A percentile compares a stretch with the other conserved stretches of the same genome.
Conservation (phyloP, 2,797 vertebrate genomes). For the Orientallactaga sibirica region DNA sequence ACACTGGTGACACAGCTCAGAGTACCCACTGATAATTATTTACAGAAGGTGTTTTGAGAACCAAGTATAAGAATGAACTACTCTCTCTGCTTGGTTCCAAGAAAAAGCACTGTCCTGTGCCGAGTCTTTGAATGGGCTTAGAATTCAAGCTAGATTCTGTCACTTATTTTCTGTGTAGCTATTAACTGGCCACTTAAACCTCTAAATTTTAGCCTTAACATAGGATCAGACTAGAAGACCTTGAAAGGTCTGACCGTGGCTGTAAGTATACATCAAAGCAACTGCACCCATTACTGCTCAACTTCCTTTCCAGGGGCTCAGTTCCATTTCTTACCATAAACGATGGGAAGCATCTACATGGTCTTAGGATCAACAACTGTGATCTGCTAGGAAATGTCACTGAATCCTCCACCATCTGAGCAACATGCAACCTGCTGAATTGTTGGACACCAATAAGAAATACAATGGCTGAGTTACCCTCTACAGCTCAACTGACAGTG, state of each 20-base stretch:
- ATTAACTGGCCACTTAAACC: not conserved
- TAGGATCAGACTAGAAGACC: not conserved
- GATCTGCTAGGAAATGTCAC: conserved; percentile 47
- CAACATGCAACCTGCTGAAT: not conserved
- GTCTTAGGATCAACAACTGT: conserved; percentile 25
- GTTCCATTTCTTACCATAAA: not conserved
- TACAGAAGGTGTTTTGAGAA: conserved; percentile 33
- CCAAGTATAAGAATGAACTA: not conserved
- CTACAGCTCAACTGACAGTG: conserved; percentile 73
- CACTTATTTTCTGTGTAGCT: not conserved
- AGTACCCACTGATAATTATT: not conserved
- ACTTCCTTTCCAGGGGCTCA: not conserved
- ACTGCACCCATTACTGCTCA: not conserved
- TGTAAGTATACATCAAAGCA: not conserved
- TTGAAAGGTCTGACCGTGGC: not conserved
- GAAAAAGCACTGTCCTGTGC: not conserved
- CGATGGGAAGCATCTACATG: not conserved
- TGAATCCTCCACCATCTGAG: conserved; percentile 39
- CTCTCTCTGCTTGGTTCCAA: conserved; percentile 27
- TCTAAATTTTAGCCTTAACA: conserved; percentile 46
- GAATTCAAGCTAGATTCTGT: not conserved
- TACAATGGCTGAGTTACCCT: conserved; percentile 81
- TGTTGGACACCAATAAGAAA: conserved; percentile 74
- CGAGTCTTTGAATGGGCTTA: not conserved
- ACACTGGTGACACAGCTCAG: not conserved